Base-by-base conservation (phyloP, 92 coral and sea anemone genomes). In the Epizoanthus ramosus region DNA sequence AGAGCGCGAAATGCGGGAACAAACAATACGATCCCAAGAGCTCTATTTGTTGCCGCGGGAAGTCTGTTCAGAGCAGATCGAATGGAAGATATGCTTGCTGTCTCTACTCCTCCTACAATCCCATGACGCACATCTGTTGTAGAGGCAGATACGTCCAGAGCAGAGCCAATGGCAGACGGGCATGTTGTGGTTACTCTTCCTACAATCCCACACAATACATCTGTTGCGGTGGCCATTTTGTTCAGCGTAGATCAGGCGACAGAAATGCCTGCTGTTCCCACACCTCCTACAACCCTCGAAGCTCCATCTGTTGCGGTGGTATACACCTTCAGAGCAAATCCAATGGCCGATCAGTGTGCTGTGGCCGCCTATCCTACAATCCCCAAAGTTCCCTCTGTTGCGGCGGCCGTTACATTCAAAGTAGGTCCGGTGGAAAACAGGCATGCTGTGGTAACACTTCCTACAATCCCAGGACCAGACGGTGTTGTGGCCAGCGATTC, bases 241-340 rank as follows among this genome's bases (percentile, higher is more conserved):
- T 74, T 17, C 43, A 24, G 52, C 57, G 80, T 13, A 43, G 24
- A 1, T 35, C 67, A 15, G 59, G 28, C 18, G 80, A 67, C 18
- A 74, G 57, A 57, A 13, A 23, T n/a, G 65, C 66, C 63, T 74
- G 80, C 37, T 74, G 80, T 7, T 5, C 1, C 19, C 24, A 61
- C 25, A 19, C 54, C 14, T 47, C 54, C 8, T 76, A 76, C 70
- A 16, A 76, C 18, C 69, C 81, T 4, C 41, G 22, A n/a, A 58
- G 21, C 17, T 17, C 25, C 57, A 59, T 60, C 57, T 76, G 81
- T 17, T 76, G 81, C 14, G 5, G n/a, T 8, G 81, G 56, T 6
- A n/a, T 16, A n/a, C n/a, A 3, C 33, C 3, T 76, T 6, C 53
- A 33, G 41, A 33, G 70, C n/a, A 59, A 18, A 60, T 39, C 18